phyloP scores from a whole-genome alignment of 2,797 vertebrate genomes.

The Chelonia mydas region DNA sequence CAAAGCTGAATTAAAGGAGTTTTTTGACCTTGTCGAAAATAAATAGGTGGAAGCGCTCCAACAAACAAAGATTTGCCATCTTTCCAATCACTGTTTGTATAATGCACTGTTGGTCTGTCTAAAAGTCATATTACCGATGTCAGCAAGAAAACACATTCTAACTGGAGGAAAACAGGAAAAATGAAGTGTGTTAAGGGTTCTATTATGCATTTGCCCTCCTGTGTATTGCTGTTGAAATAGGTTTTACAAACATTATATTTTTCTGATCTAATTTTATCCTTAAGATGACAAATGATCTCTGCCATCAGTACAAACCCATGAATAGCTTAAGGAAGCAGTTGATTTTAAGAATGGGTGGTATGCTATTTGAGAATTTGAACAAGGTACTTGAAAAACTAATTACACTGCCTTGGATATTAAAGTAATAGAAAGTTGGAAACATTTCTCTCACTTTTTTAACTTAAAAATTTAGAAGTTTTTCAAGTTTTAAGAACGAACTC shows the following conservation, averaged over 20 bases:
- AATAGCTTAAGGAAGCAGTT: neutral
- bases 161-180: neutral
- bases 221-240: neutral
- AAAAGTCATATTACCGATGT: neutral
- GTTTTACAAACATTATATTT: neutral
- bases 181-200: neutral
- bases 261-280: neutral
- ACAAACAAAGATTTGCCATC: neutral
- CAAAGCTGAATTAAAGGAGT: conserved; percentile 31
- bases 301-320: neutral
- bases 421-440: neutral
- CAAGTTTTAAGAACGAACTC: neutral
- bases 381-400: neutral
- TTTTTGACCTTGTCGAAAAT: conserved; percentile 42
- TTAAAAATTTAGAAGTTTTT: neutral
- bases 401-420: neutral
- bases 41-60: neutral
- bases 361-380: accelerated
- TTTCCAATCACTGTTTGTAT: neutral
- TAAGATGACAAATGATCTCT: neutral
- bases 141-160: neutral
- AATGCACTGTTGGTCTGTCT: neutral
- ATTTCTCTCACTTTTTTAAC: neutral
- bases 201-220: neutral
- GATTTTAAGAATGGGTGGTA: neutral